These are phyloP conservation scores for Athene cunicularia DNA, from an alignment of 2,113 vertebrate species.

Conservation along the genomic window DNA sequence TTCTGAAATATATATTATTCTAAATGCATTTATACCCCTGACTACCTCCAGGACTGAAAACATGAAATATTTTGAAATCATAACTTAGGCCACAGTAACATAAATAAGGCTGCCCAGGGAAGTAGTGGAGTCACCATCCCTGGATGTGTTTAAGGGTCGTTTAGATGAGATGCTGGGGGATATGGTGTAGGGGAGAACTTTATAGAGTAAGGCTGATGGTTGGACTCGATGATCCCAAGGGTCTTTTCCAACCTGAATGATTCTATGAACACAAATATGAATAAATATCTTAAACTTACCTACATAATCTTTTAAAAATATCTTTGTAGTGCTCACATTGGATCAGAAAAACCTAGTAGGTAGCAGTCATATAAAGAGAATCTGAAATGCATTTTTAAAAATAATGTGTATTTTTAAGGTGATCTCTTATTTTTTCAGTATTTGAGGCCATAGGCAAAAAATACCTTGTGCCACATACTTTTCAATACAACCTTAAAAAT, in stretches of 20 bases:
- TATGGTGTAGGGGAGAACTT: no score
- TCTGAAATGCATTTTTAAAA: not conserved
- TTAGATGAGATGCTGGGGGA: no score
- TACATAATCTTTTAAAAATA: not conserved
- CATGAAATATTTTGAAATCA: not conserved
- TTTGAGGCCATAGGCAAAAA: not conserved
- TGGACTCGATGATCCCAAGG: no score
- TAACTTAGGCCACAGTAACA: not conserved
- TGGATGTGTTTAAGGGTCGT: no score
- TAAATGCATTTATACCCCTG: not conserved
- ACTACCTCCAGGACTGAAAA: not conserved
- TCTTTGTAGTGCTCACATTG: not conserved
- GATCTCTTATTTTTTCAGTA: not conserved
- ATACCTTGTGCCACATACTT: not conserved
- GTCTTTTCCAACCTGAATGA: no score
- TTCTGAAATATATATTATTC: not conserved
- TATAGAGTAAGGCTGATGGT: no score
- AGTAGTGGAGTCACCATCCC: no score
- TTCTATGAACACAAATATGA: not conserved
- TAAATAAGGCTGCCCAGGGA: no score
- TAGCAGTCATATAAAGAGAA: not conserved
- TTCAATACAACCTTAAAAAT: not conserved
- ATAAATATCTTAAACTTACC: not conserved
- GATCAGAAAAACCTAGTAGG: not conserved
- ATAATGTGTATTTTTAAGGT: not conserved